Evolutionary conservation across 2,797 vertebrate genomes (phyloP), one percentile per base, ranked within the genome.

Genomic region (Microchirus variegatus): DNA sequence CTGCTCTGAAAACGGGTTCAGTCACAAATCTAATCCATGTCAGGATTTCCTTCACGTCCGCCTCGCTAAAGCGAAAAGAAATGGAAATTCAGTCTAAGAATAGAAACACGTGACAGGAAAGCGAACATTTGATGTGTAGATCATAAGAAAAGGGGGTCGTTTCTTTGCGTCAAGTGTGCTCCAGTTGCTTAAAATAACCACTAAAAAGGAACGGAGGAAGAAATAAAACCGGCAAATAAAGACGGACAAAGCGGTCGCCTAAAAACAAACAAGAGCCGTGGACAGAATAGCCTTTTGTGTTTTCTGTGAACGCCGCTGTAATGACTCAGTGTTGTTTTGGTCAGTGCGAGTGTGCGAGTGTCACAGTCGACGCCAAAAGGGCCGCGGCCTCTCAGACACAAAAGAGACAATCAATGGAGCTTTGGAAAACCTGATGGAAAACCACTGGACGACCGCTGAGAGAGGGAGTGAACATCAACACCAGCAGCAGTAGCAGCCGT

Each of bases 391-490:
- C 82, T 3, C 19, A 71, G 53, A 75, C 50, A 88, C 85, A 81
- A 86, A 83, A 65, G 63, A 63, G 79, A 52, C 41, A 84, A 91
- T 91, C 91, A 85, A 91, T 92, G 80, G 66, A 61, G 77, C 87
- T 87, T 76, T 90, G 91, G 91, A 92, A 91, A 93, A 91, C 89
- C 88, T 68, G 83, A 91, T 90, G 90, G 88, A 87, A 90, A 88
- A 87, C 82, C 86, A 85, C 72, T 63, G 35, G 80, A 75, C 15
- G 49, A 67, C 75, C 70, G 57, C 64, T 56, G 61, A 66, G 75
- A 57, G 63, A 50, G 63, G 31, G 44, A 53, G 46, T 70, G 16
- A 19, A 50, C 69, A 45, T 64, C 57, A 66, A 57, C 76, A 67
- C 36, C 40, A 47, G 17, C 66, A 60, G 22, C 76, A 50, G 38